These are phyloP conservation scores for Strix aluco DNA, from an alignment of 2,113 vertebrate species.

Conservation along the genomic window DNA sequence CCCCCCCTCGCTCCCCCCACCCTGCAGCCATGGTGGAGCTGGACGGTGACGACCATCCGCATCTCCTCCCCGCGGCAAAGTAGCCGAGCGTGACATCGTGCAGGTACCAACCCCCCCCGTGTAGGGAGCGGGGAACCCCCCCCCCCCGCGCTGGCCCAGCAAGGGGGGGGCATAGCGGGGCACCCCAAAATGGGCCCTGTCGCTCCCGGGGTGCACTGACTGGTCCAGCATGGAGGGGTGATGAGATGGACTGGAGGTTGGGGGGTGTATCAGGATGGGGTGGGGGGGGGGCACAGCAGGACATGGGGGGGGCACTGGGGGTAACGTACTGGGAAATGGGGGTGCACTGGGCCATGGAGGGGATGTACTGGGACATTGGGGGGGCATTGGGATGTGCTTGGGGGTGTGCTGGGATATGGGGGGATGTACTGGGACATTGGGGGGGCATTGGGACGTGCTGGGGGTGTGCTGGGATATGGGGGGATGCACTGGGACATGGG, in stretches of 20 bases:
- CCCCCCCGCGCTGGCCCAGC: no score
- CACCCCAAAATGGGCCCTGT: background rate
- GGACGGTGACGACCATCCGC: slow-evolving; percentile 90
- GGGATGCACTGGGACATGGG: background rate
- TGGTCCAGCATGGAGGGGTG: no score
- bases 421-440: background rate
- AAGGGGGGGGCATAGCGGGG: background rate
- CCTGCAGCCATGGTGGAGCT: slow-evolving; percentile 85
- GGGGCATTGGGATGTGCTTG: background rate
- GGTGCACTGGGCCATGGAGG: no score
- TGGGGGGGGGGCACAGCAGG: no score
- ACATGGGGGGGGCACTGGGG: background rate
- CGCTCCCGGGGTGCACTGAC: background rate
- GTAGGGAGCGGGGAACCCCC: background rate
- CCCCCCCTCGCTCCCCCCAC: no score
- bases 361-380: background rate
- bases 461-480: background rate
- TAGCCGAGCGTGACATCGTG: slow-evolving; percentile 92
- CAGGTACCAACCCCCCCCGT: slow-evolving; percentile 75
- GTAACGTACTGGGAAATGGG: no score
- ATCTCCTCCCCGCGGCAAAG: slow-evolving; percentile 91
- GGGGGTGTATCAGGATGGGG: no score
- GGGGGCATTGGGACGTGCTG: background rate
- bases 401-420: background rate
- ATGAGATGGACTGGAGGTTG: no score